Conservation (phyloP, 2,888 invertebrate genomes). For the Andrena dorsata region DNA sequence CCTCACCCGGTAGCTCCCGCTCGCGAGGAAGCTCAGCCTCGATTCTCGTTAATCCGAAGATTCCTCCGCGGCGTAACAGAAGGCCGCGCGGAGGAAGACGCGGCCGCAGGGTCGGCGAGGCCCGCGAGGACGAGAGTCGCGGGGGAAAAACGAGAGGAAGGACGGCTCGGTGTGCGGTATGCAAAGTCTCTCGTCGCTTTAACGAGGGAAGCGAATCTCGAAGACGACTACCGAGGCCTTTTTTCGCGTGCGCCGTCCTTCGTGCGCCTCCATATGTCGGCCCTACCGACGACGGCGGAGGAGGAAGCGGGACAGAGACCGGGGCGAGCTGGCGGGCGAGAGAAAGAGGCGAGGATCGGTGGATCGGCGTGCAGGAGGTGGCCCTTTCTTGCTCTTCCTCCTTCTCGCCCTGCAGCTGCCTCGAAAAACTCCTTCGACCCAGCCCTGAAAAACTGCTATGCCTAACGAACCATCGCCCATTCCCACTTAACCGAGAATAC, state of each 20-base stretch:
- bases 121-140: not conserved
- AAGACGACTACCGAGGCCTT: conserved; percentile 78
- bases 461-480: conserved; percentile 83
- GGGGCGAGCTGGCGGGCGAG: conserved; percentile 9
- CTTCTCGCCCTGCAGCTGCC: conserved; percentile 75
- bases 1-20: too few relatives aligned
- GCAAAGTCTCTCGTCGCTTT: conserved; percentile 82
- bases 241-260: conserved; percentile 69
- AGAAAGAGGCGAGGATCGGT: conserved; percentile 43
- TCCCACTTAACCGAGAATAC: conserved; percentile 78
- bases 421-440: conserved; percentile 75
- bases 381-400: conserved; percentile 51
- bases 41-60: conserved; percentile 32
- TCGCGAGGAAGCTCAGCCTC: not conserved
- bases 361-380: conserved; percentile 50
- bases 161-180: conserved; percentile 71
- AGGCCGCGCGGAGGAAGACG: not conserved
- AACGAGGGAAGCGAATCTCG: conserved; percentile 85
- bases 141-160: conserved; percentile 48
- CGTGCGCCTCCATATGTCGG: conserved; percentile 70
- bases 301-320: conserved; percentile 9
- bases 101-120: conserved; percentile 43
- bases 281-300: conserved; percentile 31
- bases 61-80: not conserved
- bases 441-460: conserved; percentile 80